phyloP scores from a whole-genome alignment of 2,113 vertebrate species.

The Amblyornis subalaris region DNA sequence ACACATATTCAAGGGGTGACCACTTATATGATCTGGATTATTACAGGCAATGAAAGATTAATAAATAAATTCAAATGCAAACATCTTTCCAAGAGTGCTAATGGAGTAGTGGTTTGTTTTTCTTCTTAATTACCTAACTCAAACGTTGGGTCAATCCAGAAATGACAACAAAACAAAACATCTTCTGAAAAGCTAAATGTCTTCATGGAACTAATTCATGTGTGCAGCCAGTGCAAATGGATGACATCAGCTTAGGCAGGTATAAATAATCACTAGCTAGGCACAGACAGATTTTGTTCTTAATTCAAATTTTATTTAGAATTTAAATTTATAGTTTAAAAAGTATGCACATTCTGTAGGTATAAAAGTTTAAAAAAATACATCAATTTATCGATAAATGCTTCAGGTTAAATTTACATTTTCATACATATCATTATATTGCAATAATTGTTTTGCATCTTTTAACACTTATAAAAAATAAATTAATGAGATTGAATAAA shows the following conservation, averaged over 20 bases:
- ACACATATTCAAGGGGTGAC: neutral
- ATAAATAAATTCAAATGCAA: slow-evolving; percentile 2
- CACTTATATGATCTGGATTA: neutral
- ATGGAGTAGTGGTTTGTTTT: neutral
- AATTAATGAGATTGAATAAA: slow-evolving; percentile 66
- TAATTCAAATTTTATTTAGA: slow-evolving; percentile 68
- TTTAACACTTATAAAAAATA: slow-evolving; percentile 70
- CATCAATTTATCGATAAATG: slow-evolving; percentile 65
- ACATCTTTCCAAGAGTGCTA: neutral
- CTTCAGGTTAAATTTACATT: slow-evolving; percentile 68
- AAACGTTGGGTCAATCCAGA: neutral
- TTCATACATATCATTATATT: slow-evolving; percentile 62
- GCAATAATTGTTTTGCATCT: slow-evolving; percentile 45
- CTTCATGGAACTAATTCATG: neutral
- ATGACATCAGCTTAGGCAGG: neutral
- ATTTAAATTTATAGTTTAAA: slow-evolving; percentile 65
- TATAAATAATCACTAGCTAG: slow-evolving; percentile 27
- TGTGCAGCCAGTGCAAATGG: neutral
- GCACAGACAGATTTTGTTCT: slow-evolving; percentile 17
- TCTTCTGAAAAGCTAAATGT: neutral
- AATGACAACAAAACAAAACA: neutral
- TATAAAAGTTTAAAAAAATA: slow-evolving; percentile 73
- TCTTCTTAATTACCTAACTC: neutral
- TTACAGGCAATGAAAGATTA: neutral
- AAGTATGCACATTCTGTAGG: slow-evolving; percentile 63